Evolutionary conservation across 2,888 invertebrate genomes (phyloP).

Genomic region (Pandemis corylana): DNA sequence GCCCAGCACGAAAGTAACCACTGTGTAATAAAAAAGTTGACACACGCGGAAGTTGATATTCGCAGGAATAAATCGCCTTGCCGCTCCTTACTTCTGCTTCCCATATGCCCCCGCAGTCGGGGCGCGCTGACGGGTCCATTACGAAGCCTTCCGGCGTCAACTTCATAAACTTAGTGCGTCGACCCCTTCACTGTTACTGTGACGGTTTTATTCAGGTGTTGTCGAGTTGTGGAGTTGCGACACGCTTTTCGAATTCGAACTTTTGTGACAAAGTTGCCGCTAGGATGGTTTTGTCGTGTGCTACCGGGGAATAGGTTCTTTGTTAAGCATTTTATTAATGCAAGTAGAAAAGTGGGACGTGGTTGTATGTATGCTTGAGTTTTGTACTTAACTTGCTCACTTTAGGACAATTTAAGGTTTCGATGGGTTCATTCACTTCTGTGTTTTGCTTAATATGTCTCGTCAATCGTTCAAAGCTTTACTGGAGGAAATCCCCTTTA

Average conservation of each 20-base stretch:
- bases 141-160: conserved; percentile 10
- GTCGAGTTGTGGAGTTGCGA: not conserved
- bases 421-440: too few relatives aligned
- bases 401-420: too few relatives aligned
- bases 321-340: too few relatives aligned
- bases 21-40: not conserved
- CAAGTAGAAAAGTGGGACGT: too few relatives aligned
- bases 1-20: too few relatives aligned
- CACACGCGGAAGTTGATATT: not conserved
- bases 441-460: too few relatives aligned
- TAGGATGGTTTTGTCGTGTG: not conserved
- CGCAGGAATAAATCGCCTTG: not conserved
- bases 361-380: too few relatives aligned
- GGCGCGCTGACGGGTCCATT: conserved; percentile 22
- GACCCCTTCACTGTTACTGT: conserved; percentile 17
- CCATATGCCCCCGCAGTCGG: not conserved
- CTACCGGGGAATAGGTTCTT: not conserved
- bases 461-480: too few relatives aligned
- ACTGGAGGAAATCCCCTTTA: too few relatives aligned
- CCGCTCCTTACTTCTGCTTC: not conserved
- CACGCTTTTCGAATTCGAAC: conserved; percentile 24
- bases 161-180: conserved; percentile 20
- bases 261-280: conserved; percentile 2
- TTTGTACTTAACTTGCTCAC: too few relatives aligned
- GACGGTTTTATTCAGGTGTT: conserved; percentile 5